Evolutionary conservation across 2,113 vertebrate genomes (phyloP).

Genomic region (Indri indri): DNA sequence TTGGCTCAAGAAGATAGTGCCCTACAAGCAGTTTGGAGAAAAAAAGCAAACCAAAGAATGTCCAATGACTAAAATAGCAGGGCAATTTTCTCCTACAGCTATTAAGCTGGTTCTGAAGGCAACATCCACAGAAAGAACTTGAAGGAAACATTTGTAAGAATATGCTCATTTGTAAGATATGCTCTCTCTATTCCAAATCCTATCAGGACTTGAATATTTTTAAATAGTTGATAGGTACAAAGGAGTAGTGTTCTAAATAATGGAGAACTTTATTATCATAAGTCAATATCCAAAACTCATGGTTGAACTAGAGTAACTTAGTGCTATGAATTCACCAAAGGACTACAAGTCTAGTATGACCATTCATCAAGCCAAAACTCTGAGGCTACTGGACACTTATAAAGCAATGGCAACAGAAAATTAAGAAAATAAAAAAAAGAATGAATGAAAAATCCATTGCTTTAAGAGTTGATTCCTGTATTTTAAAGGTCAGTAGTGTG

Average conservation of each 20-base stretch:
- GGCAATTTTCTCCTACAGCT: neutral
- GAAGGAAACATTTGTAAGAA: neutral
- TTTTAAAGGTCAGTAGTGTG: conserved; percentile 43
- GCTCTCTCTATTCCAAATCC: neutral
- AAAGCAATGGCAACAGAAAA: conserved; percentile 30
- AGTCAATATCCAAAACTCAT: neutral
- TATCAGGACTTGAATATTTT: neutral
- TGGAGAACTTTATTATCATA: neutral
- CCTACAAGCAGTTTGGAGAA: neutral
- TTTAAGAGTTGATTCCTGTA: conserved; percentile 1
- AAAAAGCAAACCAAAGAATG: neutral
- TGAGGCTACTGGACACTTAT: neutral
- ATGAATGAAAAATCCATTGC: neutral
- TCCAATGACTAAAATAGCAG: neutral
- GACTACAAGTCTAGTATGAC: neutral
- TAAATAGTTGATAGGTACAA: neutral
- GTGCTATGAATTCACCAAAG: conserved; percentile 23
- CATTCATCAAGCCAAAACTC: conserved; percentile 5
- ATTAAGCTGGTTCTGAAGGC: conserved; percentile 18
- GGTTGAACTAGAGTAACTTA: neutral
- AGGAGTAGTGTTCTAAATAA: neutral
- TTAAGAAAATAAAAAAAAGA: neutral
- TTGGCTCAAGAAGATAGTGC: neutral
- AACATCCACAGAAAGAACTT: neutral
- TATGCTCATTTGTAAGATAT: neutral